Conservation (phyloP, 2,113 vertebrate genomes). For the Plestiodon gilberti region DNA sequence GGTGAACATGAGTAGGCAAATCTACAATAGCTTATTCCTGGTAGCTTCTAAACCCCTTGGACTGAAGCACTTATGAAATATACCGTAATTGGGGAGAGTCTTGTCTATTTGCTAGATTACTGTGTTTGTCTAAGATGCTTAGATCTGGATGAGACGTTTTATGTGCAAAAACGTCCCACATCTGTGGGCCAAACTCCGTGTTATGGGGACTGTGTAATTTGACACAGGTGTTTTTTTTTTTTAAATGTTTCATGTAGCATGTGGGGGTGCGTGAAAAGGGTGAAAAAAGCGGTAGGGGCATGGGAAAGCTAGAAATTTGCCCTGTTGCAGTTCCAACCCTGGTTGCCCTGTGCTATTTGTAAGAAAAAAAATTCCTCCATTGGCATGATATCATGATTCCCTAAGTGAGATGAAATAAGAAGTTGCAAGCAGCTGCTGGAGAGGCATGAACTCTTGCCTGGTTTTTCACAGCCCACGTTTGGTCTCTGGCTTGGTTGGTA, state of each 20-base stretch:
- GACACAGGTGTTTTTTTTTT: too few species aligned
- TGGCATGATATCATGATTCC: too few species aligned
- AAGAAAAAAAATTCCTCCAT: too few species aligned
- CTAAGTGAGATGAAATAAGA: background rate
- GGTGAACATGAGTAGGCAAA: background rate
- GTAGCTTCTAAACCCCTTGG: conserved; percentile 15
- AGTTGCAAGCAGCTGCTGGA: background rate
- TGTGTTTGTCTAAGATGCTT: conserved; percentile 3
- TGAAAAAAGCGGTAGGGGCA: too few species aligned
- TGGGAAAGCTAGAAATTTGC: too few species aligned
- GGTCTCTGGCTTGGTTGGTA: background rate
- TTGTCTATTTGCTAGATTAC: conserved; percentile 27
- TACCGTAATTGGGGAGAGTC: background rate
- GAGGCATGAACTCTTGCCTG: background rate
- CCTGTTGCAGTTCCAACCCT: too few species aligned
- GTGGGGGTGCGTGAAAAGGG: too few species aligned
- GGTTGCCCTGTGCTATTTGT: too few species aligned
- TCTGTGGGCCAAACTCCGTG: background rate
- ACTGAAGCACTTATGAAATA: conserved; percentile 14
- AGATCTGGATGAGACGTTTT: background rate
- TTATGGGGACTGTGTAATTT: too few species aligned
- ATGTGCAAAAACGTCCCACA: background rate
- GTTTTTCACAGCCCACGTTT: background rate
- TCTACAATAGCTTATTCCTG: conserved; percentile 14
- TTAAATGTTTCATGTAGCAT: too few species aligned